Evolutionary conservation across 2,888 invertebrate species (phyloP).

Genomic region (Galerucella calmariensis): DNA sequence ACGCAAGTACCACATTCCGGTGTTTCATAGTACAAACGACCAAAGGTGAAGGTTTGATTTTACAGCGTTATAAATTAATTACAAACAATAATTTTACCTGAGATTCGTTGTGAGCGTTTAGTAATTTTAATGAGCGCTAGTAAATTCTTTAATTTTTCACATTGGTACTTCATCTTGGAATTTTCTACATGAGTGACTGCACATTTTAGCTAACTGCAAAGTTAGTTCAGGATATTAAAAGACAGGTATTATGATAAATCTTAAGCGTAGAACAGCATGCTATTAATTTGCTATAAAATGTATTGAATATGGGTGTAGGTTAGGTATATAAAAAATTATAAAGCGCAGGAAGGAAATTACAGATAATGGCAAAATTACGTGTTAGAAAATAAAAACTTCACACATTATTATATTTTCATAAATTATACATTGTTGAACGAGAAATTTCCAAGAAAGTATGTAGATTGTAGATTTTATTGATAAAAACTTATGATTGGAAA

Average conservation of each 20-base stretch:
- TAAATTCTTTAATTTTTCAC: conserved; percentile 27
- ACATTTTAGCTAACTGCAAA: conserved; percentile 14
- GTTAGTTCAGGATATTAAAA: neutral
- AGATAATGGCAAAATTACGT: too few species aligned
- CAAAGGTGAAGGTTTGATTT: neutral
- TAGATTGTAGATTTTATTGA: too few species aligned
- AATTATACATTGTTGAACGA: too few species aligned
- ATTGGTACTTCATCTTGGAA: conserved; percentile 6
- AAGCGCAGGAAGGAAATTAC: too few species aligned
- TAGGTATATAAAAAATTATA: too few species aligned
- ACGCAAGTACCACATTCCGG: neutral
- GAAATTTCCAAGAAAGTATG: too few species aligned
- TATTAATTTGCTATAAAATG: neutral
- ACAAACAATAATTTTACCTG: neutral
- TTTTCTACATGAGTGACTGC: conserved; percentile 29
- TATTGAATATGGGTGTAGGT: neutral
- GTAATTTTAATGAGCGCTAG: conserved; percentile 15
- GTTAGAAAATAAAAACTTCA: too few species aligned
- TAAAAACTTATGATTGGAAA: too few species aligned
- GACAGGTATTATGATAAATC: conserved; percentile 6
- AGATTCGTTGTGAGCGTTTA: conserved; percentile 1
- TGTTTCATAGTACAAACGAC: neutral
- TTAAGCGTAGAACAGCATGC: neutral
- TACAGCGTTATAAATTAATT: conserved; percentile 1
- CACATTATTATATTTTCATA: too few species aligned